These are phyloP conservation scores for Pandemis cinnamomeana DNA, from an alignment of 2,888 invertebrate species.

Conservation along the genomic window DNA sequence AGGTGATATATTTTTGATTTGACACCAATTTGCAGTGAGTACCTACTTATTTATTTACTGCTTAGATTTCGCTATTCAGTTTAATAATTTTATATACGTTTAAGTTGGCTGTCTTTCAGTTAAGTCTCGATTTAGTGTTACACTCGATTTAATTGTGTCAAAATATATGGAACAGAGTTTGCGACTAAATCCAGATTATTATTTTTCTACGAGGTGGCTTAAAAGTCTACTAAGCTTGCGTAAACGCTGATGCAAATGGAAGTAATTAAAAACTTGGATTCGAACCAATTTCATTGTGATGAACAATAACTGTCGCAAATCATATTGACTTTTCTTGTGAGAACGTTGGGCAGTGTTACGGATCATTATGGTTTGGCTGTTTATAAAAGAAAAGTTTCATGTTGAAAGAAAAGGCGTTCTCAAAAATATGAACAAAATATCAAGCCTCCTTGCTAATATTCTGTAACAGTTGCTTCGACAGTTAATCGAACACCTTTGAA, in stretches of 20 bases:
- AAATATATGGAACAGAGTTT: too few species aligned
- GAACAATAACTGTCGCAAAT: background rate
- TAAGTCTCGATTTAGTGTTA: too few species aligned
- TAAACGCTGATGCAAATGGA: too few species aligned
- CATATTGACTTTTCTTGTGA: background rate
- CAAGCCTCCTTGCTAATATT: background rate
- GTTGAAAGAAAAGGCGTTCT: background rate
- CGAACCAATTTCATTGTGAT: too few species aligned
- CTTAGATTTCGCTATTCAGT: background rate
- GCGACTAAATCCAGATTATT: too few species aligned
- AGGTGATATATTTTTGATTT: background rate
- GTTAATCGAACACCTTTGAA: background rate
- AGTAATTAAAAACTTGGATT: too few species aligned
- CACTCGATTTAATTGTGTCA: too few species aligned
- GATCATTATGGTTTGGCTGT: background rate
- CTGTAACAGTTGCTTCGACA: background rate
- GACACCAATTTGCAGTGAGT: background rate
- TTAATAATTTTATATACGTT: background rate
- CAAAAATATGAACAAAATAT: background rate
- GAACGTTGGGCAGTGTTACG: background rate
- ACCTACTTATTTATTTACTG: background rate
- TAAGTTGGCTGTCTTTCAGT: too few species aligned
- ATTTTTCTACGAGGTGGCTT: too few species aligned
- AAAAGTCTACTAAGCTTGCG: too few species aligned
- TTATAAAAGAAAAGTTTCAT: background rate